Conservation (phyloP, 2,797 vertebrate species). For the Iguana delicatissima region DNA sequence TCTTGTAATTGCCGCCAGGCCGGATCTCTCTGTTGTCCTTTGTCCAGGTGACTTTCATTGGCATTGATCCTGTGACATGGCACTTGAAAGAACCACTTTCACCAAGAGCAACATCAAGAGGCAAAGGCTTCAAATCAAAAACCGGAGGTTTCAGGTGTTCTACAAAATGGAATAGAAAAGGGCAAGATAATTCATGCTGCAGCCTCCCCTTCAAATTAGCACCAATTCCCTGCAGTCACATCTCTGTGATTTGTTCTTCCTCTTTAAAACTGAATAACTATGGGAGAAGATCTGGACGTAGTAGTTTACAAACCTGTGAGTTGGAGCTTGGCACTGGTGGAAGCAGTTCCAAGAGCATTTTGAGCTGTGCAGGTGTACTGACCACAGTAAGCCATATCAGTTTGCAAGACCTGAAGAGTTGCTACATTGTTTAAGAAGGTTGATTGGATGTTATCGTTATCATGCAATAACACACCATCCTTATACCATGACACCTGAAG, state of each 20-base stretch:
- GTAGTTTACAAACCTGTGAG: slow-evolving; percentile 89
- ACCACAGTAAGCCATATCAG: slow-evolving; percentile 85
- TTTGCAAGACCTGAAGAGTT: slow-evolving; percentile 88
- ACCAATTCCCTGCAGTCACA: background rate
- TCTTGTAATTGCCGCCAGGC: slow-evolving; percentile 91
- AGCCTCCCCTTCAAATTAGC: background rate
- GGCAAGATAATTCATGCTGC: slow-evolving; percentile 59
- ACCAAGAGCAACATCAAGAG: slow-evolving; percentile 88
- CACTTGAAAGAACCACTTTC: slow-evolving; percentile 91
- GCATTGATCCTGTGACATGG: slow-evolving; percentile 91
- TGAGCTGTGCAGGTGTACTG: slow-evolving; percentile 92
- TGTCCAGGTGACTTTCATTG: slow-evolving; percentile 92
- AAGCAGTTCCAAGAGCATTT: slow-evolving; percentile 91
- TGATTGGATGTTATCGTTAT: slow-evolving; percentile 87
- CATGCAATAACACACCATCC: slow-evolving; percentile 89
- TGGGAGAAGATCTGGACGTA: background rate
- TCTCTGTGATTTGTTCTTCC: background rate
- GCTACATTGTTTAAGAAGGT: slow-evolving; percentile 91
- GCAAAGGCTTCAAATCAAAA: slow-evolving; percentile 90
- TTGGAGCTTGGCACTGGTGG: slow-evolving; percentile 92
- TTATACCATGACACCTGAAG: slow-evolving; percentile 95
- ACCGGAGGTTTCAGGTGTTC: slow-evolving; percentile 92
- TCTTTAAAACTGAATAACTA: background rate
- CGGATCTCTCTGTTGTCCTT: slow-evolving; percentile 91
- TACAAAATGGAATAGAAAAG: slow-evolving; percentile 77